Base-by-base conservation (phyloP, 2,113 vertebrate species). In the Myocastor coypus region DNA sequence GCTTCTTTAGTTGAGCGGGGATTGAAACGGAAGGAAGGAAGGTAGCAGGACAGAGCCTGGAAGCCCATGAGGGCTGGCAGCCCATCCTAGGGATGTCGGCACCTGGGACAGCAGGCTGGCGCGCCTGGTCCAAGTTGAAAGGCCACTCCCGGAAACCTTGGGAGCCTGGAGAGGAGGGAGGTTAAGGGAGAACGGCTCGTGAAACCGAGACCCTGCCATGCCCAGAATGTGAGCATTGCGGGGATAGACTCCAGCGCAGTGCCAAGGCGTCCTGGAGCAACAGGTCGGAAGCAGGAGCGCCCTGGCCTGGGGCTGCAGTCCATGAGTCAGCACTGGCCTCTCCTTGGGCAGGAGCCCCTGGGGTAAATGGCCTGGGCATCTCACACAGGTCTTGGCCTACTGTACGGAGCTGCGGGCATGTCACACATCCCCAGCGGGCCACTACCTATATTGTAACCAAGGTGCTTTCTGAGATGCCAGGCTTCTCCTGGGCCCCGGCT, bases 351-450 rank as follows among this genome's bases (percentile, higher is more conserved):
- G 69, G 26, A 73, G 37, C n/a, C 69, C 34, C 4, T 10, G 11
- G 17, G 22, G 69, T 73, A 40, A 40, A 73, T 40, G 13, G 37
- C 10, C 0, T 46, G 50, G 32, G 34, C 26, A 46, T 80, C 73
- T 42, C 5, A 20, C 19, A 34, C 24, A 8, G 40, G 0, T 11
- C 3, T 1, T 2, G 4, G 16, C 9, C 7, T 34, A 37, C 34
- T 20, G 14, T 61, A 59, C 30, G 0, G 12, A 37, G 69, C 68
- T 12, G 50, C 5, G 16, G 6, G 61, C 1, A 26, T 2, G 50
- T 16, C 7, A 2, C 32, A 12, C 0, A 2, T 10, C 80, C 26
- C 40, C 4, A 9, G 34, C 4, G 3, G 4, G 7, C 37, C 20
- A 6, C 46, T 34, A 16, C 42, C 68, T 1, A 26, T 2, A 4